phyloP scores from a whole-genome alignment of 2,888 invertebrate genomes.

The Colostygia pectinataria region DNA sequence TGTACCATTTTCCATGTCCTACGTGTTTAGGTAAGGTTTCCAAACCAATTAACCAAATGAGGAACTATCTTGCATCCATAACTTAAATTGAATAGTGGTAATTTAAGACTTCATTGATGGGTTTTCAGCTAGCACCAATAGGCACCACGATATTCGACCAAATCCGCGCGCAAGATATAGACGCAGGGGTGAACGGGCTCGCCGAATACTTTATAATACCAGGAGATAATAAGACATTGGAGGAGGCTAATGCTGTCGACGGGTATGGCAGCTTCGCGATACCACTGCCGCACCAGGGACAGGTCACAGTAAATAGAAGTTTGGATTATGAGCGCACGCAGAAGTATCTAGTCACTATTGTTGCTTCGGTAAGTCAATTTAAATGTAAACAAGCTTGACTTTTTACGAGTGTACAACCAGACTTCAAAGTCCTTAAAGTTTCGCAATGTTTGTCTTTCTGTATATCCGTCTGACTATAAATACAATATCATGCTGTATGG shows the following conservation, averaged over 20 bases:
- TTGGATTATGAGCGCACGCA: slow-evolving; percentile 95
- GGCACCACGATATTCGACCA: slow-evolving; percentile 93
- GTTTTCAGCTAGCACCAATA: slow-evolving; percentile 92
- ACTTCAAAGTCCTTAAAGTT: no score
- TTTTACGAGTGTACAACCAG: no score
- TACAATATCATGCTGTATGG: no score
- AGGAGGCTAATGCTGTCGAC: slow-evolving; percentile 84
- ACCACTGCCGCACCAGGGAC: slow-evolving; percentile 93
- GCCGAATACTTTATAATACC: slow-evolving; percentile 93
- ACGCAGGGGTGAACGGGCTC: slow-evolving; percentile 94
- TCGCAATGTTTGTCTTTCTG: no score
- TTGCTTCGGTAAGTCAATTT: slow-evolving; percentile 89
- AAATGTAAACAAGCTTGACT: no score
- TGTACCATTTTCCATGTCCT: neutral
- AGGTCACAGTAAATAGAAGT: slow-evolving; percentile 92
- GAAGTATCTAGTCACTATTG: slow-evolving; percentile 93
- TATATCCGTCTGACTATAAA: no score
- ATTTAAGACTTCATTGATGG: no score
- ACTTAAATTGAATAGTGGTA: no score
- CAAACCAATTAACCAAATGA: no score
- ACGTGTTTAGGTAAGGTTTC: no score
- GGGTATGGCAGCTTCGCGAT: slow-evolving; percentile 93
- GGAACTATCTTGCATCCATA: no score
- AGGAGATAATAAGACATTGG: slow-evolving; percentile 76
- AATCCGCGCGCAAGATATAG: slow-evolving; percentile 90